A percentile compares a stretch with the other conserved stretches of the same genome.
Evolutionary conservation across 2,113 vertebrate species (phyloP).

Genomic region (Cinclus cinclus): DNA sequence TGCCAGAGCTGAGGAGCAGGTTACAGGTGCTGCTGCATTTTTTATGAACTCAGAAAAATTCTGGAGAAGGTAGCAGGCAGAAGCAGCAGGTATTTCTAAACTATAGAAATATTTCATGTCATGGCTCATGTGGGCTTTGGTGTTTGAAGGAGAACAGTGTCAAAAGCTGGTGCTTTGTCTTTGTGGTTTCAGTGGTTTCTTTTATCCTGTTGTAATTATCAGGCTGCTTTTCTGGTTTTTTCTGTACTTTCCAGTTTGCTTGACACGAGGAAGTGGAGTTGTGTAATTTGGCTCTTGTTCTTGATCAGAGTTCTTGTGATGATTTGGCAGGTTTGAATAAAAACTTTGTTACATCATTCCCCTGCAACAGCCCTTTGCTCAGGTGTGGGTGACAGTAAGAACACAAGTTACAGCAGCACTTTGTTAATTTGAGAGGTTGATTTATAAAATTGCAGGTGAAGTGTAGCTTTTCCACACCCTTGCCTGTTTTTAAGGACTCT

Average conservation of each 20-base stretch:
- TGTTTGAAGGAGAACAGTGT: not conserved
- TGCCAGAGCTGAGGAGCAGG: not conserved
- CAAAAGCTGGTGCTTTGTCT: not conserved
- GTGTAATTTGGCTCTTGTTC: not conserved
- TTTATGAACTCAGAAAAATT: not conserved
- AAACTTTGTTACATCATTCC: not conserved
- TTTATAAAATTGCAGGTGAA: not conserved
- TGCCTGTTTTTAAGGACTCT: not conserved
- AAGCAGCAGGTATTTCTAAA: not conserved
- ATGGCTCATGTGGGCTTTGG: not conserved
- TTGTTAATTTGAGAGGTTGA: too few relatives aligned
- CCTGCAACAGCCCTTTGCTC: not conserved
- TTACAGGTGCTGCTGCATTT: not conserved
- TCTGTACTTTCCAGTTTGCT: conserved; percentile 36
- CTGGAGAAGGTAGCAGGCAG: not conserved
- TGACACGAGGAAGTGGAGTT: not conserved
- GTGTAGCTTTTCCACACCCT: not conserved
- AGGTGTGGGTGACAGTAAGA: rapidly evolving
- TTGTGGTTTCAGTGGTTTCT: not conserved
- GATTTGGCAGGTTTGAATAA: not conserved
- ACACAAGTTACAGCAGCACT: not conserved
- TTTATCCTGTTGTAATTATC: not conserved
- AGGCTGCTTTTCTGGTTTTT: not conserved
- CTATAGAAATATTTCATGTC: not conserved
- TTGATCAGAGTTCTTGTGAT: not conserved